Evolutionary conservation across 2,797 vertebrate species (phyloP).

Genomic region (Argya squamiceps): DNA sequence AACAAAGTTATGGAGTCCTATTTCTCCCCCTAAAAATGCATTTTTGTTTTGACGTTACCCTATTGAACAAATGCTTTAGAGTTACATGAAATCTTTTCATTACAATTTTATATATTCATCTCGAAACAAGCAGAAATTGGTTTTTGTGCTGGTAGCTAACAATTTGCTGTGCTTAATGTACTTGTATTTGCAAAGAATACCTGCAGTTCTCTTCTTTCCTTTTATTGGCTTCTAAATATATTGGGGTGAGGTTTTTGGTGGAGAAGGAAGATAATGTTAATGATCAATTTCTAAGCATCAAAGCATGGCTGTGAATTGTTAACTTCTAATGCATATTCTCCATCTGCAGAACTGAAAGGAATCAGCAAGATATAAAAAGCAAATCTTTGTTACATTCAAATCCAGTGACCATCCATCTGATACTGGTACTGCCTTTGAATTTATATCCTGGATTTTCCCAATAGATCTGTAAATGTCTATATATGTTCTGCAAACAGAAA

Average conservation of each 20-base stretch:
- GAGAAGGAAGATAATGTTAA: neutral
- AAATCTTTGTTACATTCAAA: neutral
- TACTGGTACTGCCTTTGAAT: slow-evolving; percentile 24
- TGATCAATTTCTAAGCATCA: neutral
- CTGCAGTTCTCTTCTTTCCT: neutral
- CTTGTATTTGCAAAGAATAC: neutral
- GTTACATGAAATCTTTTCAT: neutral
- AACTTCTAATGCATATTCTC: neutral
- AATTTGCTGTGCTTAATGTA: slow-evolving; percentile 23
- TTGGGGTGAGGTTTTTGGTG: neutral
- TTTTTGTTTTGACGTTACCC: neutral
- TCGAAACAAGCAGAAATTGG: neutral
- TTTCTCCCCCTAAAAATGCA: neutral
- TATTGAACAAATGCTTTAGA: neutral
- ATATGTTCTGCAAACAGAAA: slow-evolving; percentile 61
- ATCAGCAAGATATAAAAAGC: neutral
- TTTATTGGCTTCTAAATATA: neutral
- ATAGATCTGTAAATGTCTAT: slow-evolving; percentile 53
- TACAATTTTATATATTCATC: neutral
- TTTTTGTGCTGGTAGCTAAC: slow-evolving; percentile 39
- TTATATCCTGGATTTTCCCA: slow-evolving; percentile 20
- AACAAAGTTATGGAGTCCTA: neutral
- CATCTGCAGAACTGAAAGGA: neutral
- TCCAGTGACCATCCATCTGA: neutral
- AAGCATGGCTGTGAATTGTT: neutral